Evolutionary conservation across 2,113 vertebrate species (phyloP).

Genomic region (Rhinolophus ferrumequinum): DNA sequence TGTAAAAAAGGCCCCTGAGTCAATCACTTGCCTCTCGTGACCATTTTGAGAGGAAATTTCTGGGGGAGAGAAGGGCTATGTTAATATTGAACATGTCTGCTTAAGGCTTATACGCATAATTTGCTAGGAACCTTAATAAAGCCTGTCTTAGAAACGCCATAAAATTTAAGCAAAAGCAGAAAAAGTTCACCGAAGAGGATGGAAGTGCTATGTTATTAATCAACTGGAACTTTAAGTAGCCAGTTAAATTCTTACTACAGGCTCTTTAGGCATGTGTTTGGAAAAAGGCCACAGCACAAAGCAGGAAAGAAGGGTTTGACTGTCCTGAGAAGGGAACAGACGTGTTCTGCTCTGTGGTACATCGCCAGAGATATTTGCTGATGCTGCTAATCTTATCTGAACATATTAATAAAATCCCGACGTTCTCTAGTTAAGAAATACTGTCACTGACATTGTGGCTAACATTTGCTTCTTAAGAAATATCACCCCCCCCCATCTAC

Average conservation of each 20-base stretch:
- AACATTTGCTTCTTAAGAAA: constrained; percentile 15
- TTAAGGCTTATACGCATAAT: not conserved
- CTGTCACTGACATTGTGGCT: accelerated
- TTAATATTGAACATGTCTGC: constrained; percentile 22
- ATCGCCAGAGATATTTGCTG: constrained; percentile 1
- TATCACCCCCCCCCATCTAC: not conserved
- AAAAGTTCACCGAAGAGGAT: not conserved
- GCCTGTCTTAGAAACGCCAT: constrained; percentile 57
- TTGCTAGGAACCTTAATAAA: not conserved
- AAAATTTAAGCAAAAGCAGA: not conserved
- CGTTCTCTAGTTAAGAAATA: constrained; percentile 22
- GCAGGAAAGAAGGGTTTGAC: not conserved
- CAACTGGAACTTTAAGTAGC: constrained; percentile 65
- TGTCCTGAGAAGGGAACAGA: not conserved
- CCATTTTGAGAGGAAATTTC: not conserved
- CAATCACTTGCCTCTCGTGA: not conserved
- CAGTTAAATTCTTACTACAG: constrained; percentile 53
- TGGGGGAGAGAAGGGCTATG: not conserved
- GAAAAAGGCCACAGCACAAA: constrained; percentile 63
- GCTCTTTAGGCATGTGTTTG: constrained; percentile 63
- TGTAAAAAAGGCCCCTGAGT: constrained; percentile 28
- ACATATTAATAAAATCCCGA: not conserved
- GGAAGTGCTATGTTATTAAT: constrained; percentile 44
- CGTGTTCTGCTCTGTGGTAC: accelerated
- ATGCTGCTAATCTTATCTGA: constrained; percentile 35